A percentile compares a stretch with the other conserved stretches of the same genome.
phyloP scores from a whole-genome alignment of 92 coral and sea anemone genomes.

The Zoanthus sansibaricus region DNA sequence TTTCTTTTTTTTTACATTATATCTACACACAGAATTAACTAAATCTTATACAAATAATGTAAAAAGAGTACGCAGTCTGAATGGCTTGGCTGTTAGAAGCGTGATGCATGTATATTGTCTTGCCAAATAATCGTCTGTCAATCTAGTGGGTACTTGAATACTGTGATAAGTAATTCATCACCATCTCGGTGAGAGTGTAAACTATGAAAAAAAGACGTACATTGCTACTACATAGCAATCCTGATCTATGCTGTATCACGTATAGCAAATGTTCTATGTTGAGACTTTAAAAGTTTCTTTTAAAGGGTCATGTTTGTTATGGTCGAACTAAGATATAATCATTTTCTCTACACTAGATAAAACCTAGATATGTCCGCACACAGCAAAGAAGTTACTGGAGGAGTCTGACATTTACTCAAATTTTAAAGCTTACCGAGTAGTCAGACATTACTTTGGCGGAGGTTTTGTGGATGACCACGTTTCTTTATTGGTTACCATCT shows the following conservation, averaged over 20 bases:
- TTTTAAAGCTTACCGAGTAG: slow-evolving; percentile 10
- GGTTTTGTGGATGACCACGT: slow-evolving; percentile 27
- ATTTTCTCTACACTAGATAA: neutral
- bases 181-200: neutral
- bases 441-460: slow-evolving; percentile 14
- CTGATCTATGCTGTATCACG: neutral
- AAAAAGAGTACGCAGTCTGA: neutral
- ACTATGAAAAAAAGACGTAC: neutral
- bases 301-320: neutral
- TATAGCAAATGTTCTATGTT: neutral
- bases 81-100: neutral
- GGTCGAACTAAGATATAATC: neutral
- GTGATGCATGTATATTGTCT: neutral
- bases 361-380: neutral
- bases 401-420: neutral
- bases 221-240: too few species aligned
- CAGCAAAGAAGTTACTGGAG: neutral
- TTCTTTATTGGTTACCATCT: neutral
- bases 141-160: neutral
- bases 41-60: neutral
- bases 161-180: neutral
- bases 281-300: neutral
- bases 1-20: too few species aligned
- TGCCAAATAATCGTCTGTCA: neutral
- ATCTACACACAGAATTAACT: too few species aligned